Base-by-base conservation (phyloP, 2,113 vertebrate genomes). In the Ophiodon elongatus region DNA sequence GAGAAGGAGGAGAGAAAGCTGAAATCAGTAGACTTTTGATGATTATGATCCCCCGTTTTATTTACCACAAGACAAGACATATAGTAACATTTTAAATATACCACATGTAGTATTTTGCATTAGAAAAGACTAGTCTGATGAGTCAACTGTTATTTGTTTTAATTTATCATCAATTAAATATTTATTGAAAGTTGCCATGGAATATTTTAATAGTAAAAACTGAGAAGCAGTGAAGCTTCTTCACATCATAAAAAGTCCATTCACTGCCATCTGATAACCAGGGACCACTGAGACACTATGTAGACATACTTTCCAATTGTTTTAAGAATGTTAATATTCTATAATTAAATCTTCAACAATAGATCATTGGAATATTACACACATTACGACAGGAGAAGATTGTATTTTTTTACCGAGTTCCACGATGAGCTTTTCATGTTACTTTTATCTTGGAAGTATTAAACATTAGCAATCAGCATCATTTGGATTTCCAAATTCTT, bases 1-100 rank as follows among this genome's bases (percentile, higher is more conserved):
- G 86, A 95, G 43, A 59, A 85, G 41, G 94, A 96, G 77, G 82
- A 93, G 85, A 94, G 86, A 41, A 96, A 95, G 80, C 87, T 96
- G 10, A 96, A 92, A 67, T 19, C 92, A 0, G 85, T 92, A 0
- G 90, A 96, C 33, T 95, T 95, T 64, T 95, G 90, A 94, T 43
- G 1, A n/a, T n/a, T 39, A 33, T 21, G 23, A 19, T 66, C 5
- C 25, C 0, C 0, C 6, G 2, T 33, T 66, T 66, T 82, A 54
- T 75, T 68, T 45, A 8, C 13, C n/a, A 8, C 4, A 39, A n/a
- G 6, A 43, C 37, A 65, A 19, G 39, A 56, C 0, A 15, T 59
- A n/a, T n/a, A n/a, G 41, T 41, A 7, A 57, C 45, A 64, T 65
- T 63, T 76, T 76, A 39, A 14, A 54, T 56, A 27, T 25, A 75